Percentiles rank a stretch among this genome's conserved stretches.
Evolutionary conservation across 2,797 vertebrate genomes (phyloP).

Genomic region (Apodemus agrarius): DNA sequence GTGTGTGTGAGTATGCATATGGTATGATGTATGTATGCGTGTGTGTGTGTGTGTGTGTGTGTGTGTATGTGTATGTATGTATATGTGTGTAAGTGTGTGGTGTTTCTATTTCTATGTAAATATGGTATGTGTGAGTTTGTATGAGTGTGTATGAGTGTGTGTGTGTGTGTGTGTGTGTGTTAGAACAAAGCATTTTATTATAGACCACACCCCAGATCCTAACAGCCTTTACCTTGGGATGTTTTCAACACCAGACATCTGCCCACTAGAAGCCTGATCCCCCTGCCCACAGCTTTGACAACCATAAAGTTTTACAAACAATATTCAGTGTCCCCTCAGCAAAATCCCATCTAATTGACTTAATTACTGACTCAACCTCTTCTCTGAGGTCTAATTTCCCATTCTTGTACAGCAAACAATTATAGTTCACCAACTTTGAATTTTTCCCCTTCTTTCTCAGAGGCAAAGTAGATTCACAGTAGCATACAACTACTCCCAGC

Average conservation of each 20-base stretch:
- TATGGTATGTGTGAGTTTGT: neutral
- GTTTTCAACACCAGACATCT: too few relatives aligned
- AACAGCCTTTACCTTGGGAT: neutral
- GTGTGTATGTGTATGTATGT: too few relatives aligned
- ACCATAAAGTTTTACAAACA: neutral
- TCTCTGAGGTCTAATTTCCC: conserved; percentile 76
- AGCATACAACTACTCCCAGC: neutral
- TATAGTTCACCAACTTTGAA: conserved; percentile 63
- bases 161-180: neutral
- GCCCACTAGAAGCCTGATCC: neutral
- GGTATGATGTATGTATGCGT: too few relatives aligned
- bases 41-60: too few relatives aligned
- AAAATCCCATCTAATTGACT: conserved; percentile 50
- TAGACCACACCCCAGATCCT: neutral
- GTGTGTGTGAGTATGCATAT: neutral
- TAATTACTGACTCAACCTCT: conserved; percentile 62
- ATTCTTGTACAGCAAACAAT: conserved; percentile 62
- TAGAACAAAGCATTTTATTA: neutral
- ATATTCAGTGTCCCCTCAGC: neutral
- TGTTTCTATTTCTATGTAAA: too few relatives aligned
- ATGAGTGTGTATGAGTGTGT: neutral
- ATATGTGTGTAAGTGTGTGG: neutral
- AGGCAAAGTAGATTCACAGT: conserved; percentile 20
- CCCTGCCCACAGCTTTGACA: neutral
- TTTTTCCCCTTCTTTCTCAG: conserved; percentile 9